These are phyloP conservation scores for Baronia brevicornis DNA, from an alignment of 2,888 invertebrate species.

Conservation along the genomic window DNA sequence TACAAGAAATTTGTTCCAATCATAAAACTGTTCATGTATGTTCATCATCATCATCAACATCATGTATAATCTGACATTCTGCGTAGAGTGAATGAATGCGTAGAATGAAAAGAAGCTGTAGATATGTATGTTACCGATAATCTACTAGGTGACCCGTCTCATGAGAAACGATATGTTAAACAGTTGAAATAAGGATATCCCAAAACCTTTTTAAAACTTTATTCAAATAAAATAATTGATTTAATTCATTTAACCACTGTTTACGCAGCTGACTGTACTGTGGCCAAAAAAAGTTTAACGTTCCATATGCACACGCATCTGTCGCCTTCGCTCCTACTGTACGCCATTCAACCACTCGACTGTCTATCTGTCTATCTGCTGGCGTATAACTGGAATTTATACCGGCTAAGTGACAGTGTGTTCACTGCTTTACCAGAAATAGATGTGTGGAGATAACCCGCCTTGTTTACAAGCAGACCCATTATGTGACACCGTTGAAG, in stretches of 20 bases:
- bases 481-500: conserved; percentile 9
- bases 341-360: conserved; percentile 19
- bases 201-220: too few relatives aligned
- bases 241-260: conserved; percentile 4
- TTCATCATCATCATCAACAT: too few relatives aligned
- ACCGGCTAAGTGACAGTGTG: conserved; percentile 6
- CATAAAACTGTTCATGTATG: too few relatives aligned
- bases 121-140: too few relatives aligned
- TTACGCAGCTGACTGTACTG: conserved; percentile 16
- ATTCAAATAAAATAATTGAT: too few relatives aligned
- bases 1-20: too few relatives aligned
- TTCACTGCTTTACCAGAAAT: conserved; percentile 13
- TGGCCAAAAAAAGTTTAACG: conserved; percentile 18
- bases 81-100: too few relatives aligned
- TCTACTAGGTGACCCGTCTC: too few relatives aligned
- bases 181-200: too few relatives aligned
- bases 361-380: conserved; percentile 11
- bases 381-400: conserved; percentile 11
- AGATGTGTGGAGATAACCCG: conserved; percentile 11
- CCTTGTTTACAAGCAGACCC: conserved; percentile 10
- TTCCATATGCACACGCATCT: conserved; percentile 23
- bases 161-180: too few relatives aligned
- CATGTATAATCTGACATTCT: too few relatives aligned
- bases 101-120: too few relatives aligned
- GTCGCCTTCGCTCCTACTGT: conserved; percentile 21